Conservation (phyloP, 2,797 vertebrate species). For the Urosaurus nigricauda region DNA sequence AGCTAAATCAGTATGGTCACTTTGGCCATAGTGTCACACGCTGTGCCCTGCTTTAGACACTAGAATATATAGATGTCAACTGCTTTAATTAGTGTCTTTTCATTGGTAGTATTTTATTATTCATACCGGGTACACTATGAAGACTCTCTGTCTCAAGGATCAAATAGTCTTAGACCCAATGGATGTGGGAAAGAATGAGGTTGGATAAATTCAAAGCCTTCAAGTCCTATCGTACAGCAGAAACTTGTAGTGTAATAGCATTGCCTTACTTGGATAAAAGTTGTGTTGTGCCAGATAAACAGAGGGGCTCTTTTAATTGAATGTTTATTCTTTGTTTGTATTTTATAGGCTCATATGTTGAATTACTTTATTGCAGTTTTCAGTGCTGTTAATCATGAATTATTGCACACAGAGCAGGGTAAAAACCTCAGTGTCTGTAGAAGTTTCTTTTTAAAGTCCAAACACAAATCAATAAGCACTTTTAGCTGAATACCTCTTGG, state of each 20-base stretch:
- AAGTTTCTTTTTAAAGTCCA: background rate
- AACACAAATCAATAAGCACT: constrained; percentile 18
- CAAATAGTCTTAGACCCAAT: background rate
- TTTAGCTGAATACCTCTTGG: constrained; percentile 47
- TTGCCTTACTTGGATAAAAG: background rate
- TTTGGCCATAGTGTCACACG: background rate
- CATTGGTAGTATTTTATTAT: background rate
- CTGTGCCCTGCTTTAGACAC: background rate
- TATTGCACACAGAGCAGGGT: background rate
- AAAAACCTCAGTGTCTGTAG: background rate
- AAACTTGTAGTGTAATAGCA: background rate
- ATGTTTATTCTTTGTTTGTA: background rate
- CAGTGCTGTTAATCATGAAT: background rate
- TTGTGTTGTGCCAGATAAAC: background rate
- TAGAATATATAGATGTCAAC: background rate
- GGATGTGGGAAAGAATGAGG: background rate
- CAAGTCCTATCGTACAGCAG: background rate
- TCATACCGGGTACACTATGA: background rate
- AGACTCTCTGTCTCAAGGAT: background rate
- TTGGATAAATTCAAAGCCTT: background rate
- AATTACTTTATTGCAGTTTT: background rate
- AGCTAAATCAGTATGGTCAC: background rate
- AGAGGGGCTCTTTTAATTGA: background rate
- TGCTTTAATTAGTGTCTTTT: background rate
- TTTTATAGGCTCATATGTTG: background rate